phyloP scores from a whole-genome alignment of 2,888 invertebrate genomes.

The Luperina testacea region DNA sequence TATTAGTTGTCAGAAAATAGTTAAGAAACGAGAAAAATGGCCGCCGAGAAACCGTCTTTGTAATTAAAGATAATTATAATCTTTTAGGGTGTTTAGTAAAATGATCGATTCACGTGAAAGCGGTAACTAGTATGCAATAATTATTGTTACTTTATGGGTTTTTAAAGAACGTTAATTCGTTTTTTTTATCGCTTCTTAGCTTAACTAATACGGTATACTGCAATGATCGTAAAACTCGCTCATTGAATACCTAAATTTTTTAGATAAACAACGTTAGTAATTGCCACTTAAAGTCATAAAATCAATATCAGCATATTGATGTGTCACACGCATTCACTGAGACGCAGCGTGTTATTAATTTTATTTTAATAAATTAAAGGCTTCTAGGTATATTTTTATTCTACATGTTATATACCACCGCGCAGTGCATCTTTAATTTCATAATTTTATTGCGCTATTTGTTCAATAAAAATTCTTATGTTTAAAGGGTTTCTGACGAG shows the following conservation, averaged over 20 bases:
- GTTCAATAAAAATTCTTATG: constrained; percentile 46
- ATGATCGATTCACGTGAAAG: constrained; percentile 77
- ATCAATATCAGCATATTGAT: constrained; percentile 78
- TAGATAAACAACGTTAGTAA: constrained; percentile 78
- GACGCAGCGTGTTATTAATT: constrained; percentile 75
- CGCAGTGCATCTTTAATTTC: constrained; percentile 49
- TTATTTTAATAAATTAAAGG: constrained; percentile 70
- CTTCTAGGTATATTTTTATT: constrained; percentile 35
- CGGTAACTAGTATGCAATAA: constrained; percentile 73
- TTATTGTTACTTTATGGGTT: constrained; percentile 75
- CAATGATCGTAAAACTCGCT: constrained; percentile 75
- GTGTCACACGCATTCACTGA: constrained; percentile 70
- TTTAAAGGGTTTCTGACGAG: constrained; percentile 2
- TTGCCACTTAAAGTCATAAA: constrained; percentile 76
- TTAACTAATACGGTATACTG: constrained; percentile 75
- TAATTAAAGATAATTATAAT: constrained; percentile 77
- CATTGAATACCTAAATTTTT: constrained; percentile 74
- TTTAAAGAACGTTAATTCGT: constrained; percentile 76
- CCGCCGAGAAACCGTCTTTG: constrained; percentile 69
- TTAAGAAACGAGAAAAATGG: constrained; percentile 75
- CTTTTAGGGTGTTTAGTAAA: constrained; percentile 75
- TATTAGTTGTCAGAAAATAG: constrained; percentile 80
- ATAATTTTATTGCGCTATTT: constrained; percentile 56
- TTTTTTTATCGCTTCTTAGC: constrained; percentile 79
- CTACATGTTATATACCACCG: constrained; percentile 37